Evolutionary conservation across 2,797 vertebrate genomes (phyloP), one percentile per base, ranked within the genome.

Genomic region (Sebastes taczanowskii): DNA sequence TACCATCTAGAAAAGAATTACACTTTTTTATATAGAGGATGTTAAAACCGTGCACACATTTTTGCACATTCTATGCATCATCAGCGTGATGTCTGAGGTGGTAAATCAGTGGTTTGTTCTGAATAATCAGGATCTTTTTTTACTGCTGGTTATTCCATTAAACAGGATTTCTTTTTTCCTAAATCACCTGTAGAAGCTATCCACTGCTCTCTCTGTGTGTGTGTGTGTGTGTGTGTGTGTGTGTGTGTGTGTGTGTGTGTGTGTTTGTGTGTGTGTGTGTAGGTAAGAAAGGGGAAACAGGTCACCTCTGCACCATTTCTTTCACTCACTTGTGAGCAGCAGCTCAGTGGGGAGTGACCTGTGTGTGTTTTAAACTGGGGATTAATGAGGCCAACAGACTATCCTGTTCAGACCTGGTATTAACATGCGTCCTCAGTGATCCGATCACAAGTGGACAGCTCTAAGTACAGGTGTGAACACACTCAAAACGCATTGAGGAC

Each of bases 101-200:
- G 49, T 52, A 52, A 52, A 52, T n/a, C 49, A 52, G 49, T n/a
- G 20, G 49, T 42, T 65, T 65, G 35, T 23, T 42, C 13, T 34
- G 52, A 3, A n/a, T 14, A 29, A 46, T 20, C 56, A 49, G 25
- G 22, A 59, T 20, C 11, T 30, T 29, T 23, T 52, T 16, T n/a
- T 11, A 11, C 67, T 59, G 30, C 76, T 79, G 63, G 7, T 80
- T 66, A 61, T 53, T 79, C 75, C 75, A 78, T 78, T 78, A 71
- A 74, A 30, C 42, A 20, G 23, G 34, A 46, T 85, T 61, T 71
- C 2, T 62, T 67, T 67, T 68, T 75, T 74, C 64, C 53, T 80
- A 1, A 23, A 9, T 60, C 56, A 35, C 42, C 78, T 84, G 78
- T 4, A 58, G 72, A 82, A 79, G 18, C 56, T 4, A 60, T 52